A percentile compares a stretch with the other conserved stretches of the same genome.
Evolutionary conservation across 2,797 vertebrate species (phyloP).

Genomic region (Trachurus trachurus): DNA sequence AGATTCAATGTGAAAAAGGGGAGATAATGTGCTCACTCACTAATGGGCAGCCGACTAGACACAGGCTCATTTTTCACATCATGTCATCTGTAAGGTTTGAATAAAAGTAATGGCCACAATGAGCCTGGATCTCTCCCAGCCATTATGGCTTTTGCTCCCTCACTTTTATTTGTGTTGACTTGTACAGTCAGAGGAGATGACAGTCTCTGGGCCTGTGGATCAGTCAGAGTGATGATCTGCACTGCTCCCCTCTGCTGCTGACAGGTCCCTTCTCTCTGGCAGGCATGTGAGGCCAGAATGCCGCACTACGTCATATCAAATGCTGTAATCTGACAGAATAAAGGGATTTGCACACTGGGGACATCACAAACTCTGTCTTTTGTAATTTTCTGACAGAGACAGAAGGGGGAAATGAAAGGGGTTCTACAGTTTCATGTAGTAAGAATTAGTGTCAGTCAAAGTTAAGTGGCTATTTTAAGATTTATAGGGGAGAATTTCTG

Average conservation of each 20-base stretch:
- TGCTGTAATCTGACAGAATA: conserved; percentile 98
- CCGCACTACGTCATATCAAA: conserved; percentile 95
- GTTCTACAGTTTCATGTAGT: conserved; percentile 93
- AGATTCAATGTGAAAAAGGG: conserved; percentile 94
- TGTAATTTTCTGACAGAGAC: conserved; percentile 93
- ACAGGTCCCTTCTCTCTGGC: conserved; percentile 94
- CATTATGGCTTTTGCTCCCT: conserved; percentile 92
- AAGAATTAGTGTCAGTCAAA: conserved; percentile 99
- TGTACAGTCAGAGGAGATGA: conserved; percentile 96
- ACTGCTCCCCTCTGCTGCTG: conserved; percentile 89
- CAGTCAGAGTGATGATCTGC: conserved; percentile 97
- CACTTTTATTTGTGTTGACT: conserved; percentile 99
- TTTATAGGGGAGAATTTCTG: conserved; percentile 86
- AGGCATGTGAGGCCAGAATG: conserved; percentile 91
- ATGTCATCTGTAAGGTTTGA: conserved; percentile 98
- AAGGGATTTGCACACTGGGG: conserved; percentile 84
- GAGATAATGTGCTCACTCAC: conserved; percentile 98
- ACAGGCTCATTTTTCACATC: conserved; percentile 99
- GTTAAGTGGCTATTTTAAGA: conserved; percentile 90
- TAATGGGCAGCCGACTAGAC: conserved; percentile 99
- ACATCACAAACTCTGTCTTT: conserved; percentile 98
- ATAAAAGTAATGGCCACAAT: conserved; percentile 97
- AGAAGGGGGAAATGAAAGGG: conserved; percentile 88
- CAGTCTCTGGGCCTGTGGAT: conserved; percentile 93
- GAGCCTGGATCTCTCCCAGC: conserved; percentile 94